Evolutionary conservation across 2,797 vertebrate genomes (phyloP).

Genomic region (Alca torda): DNA sequence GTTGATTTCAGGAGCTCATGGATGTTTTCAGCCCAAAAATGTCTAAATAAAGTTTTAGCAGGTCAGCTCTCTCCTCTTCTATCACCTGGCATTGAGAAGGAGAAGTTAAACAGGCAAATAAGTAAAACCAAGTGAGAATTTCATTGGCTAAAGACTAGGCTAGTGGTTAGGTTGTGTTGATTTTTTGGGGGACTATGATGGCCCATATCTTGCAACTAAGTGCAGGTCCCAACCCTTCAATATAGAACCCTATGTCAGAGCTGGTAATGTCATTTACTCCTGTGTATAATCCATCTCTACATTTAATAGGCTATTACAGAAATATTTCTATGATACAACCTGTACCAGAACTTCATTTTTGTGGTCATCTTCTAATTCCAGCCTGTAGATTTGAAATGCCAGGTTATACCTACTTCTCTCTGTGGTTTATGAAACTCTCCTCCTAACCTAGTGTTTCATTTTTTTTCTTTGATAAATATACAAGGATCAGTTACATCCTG

Average conservation of each 20-base stretch:
- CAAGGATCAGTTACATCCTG: not conserved
- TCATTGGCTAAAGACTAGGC: not conserved
- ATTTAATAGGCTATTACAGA: not conserved
- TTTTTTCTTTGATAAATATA: not conserved
- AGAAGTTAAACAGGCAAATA: not conserved
- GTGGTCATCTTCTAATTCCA: not conserved
- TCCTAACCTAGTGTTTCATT: not conserved
- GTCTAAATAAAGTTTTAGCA: not conserved
- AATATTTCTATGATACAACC: not conserved
- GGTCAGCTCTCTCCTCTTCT: not conserved
- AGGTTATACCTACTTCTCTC: not conserved
- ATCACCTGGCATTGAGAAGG: not conserved
- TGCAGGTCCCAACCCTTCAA: not conserved
- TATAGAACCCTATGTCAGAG: not conserved
- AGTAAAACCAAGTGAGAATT: not conserved
- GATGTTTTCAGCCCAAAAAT: not conserved
- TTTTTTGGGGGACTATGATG: accelerated
- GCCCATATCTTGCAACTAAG: not conserved
- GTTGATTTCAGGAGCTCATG: not conserved
- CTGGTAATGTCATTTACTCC: not conserved
- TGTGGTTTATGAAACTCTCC: not conserved
- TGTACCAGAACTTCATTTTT: not conserved
- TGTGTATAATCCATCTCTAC: not conserved
- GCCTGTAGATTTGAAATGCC: not conserved
- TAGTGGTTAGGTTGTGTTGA: not conserved